Percentiles rank a stretch among this genome's conserved stretches.
Evolutionary conservation across 2,113 vertebrate genomes (phyloP).

Genomic region (Callopanchax toddi): DNA sequence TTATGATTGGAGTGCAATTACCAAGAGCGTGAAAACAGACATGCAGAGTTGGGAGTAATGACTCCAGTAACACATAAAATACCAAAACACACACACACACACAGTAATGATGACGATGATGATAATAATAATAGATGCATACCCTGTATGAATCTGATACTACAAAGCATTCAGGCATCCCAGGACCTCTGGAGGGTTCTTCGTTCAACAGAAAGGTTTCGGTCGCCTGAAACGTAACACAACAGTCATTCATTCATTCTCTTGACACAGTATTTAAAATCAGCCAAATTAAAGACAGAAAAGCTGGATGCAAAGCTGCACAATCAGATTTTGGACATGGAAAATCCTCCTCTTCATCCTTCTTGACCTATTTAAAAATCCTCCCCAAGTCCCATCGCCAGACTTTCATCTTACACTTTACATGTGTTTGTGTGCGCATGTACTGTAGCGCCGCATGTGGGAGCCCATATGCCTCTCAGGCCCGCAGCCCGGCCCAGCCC

Average conservation of each 20-base stretch:
- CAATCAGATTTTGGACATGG: conserved; percentile 19
- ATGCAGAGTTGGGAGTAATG: conserved; percentile 72
- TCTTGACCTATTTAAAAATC: conserved; percentile 26
- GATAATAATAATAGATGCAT: conserved; percentile 64
- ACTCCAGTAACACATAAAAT: conserved; percentile 74
- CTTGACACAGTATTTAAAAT: conserved; percentile 28
- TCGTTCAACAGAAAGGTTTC: conserved; percentile 85
- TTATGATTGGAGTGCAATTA: conserved; percentile 83
- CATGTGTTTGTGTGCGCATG: conserved; percentile 17
- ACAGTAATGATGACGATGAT: conserved; percentile 49
- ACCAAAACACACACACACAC: conserved; percentile 11
- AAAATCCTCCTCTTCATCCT: conserved; percentile 30
- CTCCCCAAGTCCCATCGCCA: conserved; percentile 42
- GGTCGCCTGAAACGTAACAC: conserved; percentile 80
- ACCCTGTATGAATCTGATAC: conserved; percentile 86
- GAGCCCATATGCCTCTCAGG: conserved; percentile 49
- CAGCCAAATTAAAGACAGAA: conserved; percentile 23
- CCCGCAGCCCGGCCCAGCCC: conserved; percentile 49
- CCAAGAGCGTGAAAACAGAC: conserved; percentile 75
- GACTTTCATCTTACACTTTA: conserved; percentile 17
- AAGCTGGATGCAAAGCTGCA: conserved; percentile 14
- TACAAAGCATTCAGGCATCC: conserved; percentile 86
- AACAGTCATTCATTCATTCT: conserved; percentile 63
- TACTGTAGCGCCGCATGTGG: too few relatives aligned
- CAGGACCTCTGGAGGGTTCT: conserved; percentile 83